These are phyloP conservation scores for Rhamphomyia laevipes DNA, from an alignment of 2,888 invertebrate genomes.

Conservation along the genomic window DNA sequence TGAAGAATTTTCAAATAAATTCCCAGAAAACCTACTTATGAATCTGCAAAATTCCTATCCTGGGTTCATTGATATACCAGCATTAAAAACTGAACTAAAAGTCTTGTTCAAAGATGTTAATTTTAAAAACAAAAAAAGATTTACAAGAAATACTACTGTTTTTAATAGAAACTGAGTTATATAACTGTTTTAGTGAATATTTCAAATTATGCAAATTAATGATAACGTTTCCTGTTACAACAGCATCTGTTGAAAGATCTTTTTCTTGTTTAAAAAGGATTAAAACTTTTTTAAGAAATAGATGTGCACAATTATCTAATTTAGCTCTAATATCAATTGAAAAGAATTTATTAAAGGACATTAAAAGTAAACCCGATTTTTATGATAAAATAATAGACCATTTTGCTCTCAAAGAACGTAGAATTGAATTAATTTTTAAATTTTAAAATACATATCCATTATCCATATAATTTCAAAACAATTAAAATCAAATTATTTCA, in stretches of 20 bases:
- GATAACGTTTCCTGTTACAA: neutral
- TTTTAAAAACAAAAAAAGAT: neutral
- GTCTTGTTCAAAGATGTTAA: neutral
- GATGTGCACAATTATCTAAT: neutral
- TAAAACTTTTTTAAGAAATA: constrained; percentile 1
- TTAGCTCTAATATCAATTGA: constrained; percentile 3
- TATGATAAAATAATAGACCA: neutral
- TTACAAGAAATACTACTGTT: neutral
- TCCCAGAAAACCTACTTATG: neutral
- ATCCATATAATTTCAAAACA: too few species aligned
- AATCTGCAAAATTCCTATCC: neutral
- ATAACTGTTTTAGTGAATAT: neutral
- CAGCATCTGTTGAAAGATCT: neutral
- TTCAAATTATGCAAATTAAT: neutral
- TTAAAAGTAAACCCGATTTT: neutral
- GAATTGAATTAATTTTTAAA: neutral
- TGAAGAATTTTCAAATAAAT: neutral
- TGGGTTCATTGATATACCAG: neutral
- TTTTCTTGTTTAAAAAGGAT: constrained; percentile 1
- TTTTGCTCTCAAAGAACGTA: neutral
- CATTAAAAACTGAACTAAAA: constrained; percentile 1
- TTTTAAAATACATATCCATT: too few species aligned
- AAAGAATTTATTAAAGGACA: neutral
- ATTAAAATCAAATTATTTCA: too few species aligned
- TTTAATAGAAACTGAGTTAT: neutral